Base-by-base conservation (phyloP, 2,113 vertebrate species). In the Agelaius tricolor region DNA sequence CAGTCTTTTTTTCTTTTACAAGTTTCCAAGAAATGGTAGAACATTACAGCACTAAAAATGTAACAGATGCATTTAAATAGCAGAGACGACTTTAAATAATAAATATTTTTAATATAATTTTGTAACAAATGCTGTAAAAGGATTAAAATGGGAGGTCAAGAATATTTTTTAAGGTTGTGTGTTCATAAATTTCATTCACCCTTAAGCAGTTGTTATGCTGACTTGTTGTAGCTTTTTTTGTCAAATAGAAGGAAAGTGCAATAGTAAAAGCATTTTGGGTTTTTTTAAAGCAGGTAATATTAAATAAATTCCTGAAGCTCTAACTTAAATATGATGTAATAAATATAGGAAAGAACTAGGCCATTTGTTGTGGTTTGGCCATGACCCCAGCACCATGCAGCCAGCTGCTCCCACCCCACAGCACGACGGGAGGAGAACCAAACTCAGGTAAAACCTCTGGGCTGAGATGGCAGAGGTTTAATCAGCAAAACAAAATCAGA, bases 341-440 rank as follows among this genome's bases (percentile, higher is more conserved):
- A 78, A 67, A 55, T 23, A 14, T 0, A 35, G 43, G n/a, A 69
- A 62, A 58, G 16, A 77, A 84, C 8, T 6, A 18, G 0, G 11
- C 49, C 30, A 11, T 49, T 59, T 61, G n/a, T 61, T 80, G 46
- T 80, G 67, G 46, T 62, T 86, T 68, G 1, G 54, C 54, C 39
- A 43, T 61, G 61, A 61, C 1, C 22, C 20, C 9, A 59, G n/a
- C n/a, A 20, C 10, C 0, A 0, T 31, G 28, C n/a, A 67, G 37
- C 30, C n/a, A 61, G 37, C 30, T 14, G 24, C 46, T 74, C 21
- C 41, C 61, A 55, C 18, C 30, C 44, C n/a, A 24, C 26, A 43
- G 26, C 2, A 1, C 1, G 0, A 12, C 2, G 0, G n/a, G 35
- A 73, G 39, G n/a, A 67, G 46, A 80, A 28, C 4, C 0, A 0